Percentiles rank a stretch among this genome's conserved stretches.
phyloP scores from a whole-genome alignment of 2,888 invertebrate genomes.

The Aleiodes testaceus region DNA sequence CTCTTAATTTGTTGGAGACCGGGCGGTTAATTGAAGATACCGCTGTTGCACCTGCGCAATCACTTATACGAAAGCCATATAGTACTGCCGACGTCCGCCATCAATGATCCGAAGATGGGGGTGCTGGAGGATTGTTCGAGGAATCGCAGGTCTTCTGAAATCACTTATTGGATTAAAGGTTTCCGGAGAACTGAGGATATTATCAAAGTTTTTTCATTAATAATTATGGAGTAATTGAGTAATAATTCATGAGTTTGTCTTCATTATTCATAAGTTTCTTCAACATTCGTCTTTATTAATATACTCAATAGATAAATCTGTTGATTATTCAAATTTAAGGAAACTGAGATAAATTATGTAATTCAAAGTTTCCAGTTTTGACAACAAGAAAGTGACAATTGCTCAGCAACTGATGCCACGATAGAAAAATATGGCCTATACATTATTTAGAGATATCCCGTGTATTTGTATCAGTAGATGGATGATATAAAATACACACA shows the following conservation, averaged over 20 bases:
- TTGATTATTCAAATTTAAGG: too few relatives aligned
- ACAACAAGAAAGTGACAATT: constrained; percentile 44
- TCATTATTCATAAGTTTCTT: constrained; percentile 20
- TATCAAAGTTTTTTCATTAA: neutral
- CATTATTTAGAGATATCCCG: constrained; percentile 62
- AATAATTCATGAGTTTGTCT: constrained; percentile 6
- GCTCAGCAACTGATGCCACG: constrained; percentile 41
- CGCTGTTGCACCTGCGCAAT: constrained; percentile 14
- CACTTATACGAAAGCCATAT: neutral
- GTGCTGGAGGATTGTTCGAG: constrained; percentile 1
- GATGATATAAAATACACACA: constrained; percentile 36
- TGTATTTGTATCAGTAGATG: constrained; percentile 55
- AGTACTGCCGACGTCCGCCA: constrained; percentile 17
- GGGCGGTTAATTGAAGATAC: constrained; percentile 30
- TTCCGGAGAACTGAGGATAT: too few relatives aligned
- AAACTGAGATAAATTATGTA: constrained; percentile 6
- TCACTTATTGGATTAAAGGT: constrained; percentile 3
- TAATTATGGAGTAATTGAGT: neutral
- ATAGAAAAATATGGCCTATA: constrained; percentile 66
- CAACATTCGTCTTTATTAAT: constrained; percentile 67
- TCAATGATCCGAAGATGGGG: constrained; percentile 14
- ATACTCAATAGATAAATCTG: too few relatives aligned
- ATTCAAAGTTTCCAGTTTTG: constrained; percentile 16
- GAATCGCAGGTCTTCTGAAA: constrained; percentile 2
- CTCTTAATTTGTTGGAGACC: constrained; percentile 37